phyloP scores from a whole-genome alignment of 2,888 invertebrate species.

The Epinotia demarniana region DNA sequence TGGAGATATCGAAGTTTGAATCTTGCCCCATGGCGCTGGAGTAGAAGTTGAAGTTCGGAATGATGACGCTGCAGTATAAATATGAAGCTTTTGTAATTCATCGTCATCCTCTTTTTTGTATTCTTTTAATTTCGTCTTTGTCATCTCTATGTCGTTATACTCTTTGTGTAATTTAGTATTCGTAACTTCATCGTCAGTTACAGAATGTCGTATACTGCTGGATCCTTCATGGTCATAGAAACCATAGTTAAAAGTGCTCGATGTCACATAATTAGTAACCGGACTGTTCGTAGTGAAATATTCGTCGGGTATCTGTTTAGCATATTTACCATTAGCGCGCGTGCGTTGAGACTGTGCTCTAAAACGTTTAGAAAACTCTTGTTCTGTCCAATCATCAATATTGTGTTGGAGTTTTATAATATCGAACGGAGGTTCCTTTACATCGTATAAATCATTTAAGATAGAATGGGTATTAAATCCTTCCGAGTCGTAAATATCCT shows the following conservation, averaged over 20 bases:
- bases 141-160: conserved; percentile 71
- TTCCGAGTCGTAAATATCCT: conserved; percentile 82
- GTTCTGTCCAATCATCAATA: conserved; percentile 93
- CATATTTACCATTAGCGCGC: conserved; percentile 84
- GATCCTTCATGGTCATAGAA: conserved; percentile 80
- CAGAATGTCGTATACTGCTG: conserved; percentile 74
- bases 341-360: conserved; percentile 75
- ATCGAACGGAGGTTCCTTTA: conserved; percentile 86
- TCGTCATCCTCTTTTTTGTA: conserved; percentile 61
- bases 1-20: conserved; percentile 90
- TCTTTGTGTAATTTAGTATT: conserved; percentile 63
- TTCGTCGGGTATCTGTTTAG: conserved; percentile 91
- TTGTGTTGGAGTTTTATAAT: conserved; percentile 91
- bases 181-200: conserved; percentile 66
- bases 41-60: conserved; percentile 73
- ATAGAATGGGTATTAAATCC: conserved; percentile 72
- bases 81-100: conserved; percentile 69
- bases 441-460: conserved; percentile 72
- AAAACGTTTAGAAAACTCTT: conserved; percentile 86
- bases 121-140: conserved; percentile 60
- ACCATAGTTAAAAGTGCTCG: conserved; percentile 69
- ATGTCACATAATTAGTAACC: conserved; percentile 62
- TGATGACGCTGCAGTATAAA: conserved; percentile 76
- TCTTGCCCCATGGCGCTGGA: conserved; percentile 86
- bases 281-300: conserved; percentile 88